Conservation (phyloP, 2,113 vertebrate species). For the Psilopsiagon aurifrons region DNA sequence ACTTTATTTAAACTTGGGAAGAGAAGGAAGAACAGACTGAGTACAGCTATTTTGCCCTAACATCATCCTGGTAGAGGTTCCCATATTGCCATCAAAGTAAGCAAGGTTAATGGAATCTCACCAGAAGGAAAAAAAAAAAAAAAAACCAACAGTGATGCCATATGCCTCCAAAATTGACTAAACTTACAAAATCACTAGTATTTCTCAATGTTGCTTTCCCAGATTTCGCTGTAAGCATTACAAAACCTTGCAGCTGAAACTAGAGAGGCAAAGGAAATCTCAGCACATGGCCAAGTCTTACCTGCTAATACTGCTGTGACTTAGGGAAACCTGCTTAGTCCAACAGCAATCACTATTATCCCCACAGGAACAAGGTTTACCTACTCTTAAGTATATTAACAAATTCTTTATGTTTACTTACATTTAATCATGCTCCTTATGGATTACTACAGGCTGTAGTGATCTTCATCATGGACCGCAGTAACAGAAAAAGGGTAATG, state of each 20-base stretch:
- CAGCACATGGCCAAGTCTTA: neutral
- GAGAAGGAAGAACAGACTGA: constrained; percentile 15
- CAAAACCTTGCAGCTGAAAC: neutral
- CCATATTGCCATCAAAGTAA: constrained; percentile 1
- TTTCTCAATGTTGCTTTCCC: constrained; percentile 24
- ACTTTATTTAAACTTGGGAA: constrained; percentile 28
- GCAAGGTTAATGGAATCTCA: neutral
- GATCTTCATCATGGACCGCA: neutral
- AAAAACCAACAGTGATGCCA: neutral
- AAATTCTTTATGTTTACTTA: neutral
- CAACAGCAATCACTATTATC: neutral
- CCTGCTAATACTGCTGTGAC: neutral
- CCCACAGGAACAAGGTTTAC: neutral
- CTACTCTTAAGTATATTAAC: neutral
- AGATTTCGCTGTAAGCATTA: neutral
- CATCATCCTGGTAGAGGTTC: constrained; percentile 11
- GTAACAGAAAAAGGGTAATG: neutral
- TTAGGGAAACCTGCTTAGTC: neutral
- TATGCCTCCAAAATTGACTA: neutral
- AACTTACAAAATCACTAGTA: constrained; percentile 28
- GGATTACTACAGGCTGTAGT: neutral
- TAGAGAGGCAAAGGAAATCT: neutral
- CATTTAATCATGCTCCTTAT: neutral
- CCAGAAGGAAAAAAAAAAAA: constrained; percentile 9
- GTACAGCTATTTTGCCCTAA: constrained; percentile 37